Conservation (phyloP, 1,140 invertebrate genomes). For the Cyphomyrmex costatus region DNA sequence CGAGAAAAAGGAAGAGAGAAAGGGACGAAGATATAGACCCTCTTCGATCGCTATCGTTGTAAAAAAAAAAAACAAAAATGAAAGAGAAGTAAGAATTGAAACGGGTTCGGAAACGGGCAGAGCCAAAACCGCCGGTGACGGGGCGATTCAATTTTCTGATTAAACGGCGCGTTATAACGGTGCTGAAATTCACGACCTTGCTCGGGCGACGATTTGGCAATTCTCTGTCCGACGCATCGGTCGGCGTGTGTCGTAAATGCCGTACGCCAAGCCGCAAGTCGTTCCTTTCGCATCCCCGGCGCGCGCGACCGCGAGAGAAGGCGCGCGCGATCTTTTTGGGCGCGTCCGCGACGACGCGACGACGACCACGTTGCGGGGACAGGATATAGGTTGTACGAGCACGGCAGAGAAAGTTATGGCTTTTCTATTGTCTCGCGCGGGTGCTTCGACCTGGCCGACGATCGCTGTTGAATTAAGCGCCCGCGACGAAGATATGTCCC, state of each 20-base stretch:
- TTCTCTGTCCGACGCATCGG: neutral
- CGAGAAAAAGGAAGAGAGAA: neutral
- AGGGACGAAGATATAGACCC: neutral
- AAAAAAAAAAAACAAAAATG: constrained; percentile 36
- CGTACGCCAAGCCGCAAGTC: neutral
- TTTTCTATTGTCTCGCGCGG: constrained; percentile 85
- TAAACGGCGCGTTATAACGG: constrained; percentile 62
- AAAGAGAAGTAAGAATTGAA: constrained; percentile 36
- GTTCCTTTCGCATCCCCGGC: constrained; percentile 1
- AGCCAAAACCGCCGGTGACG: constrained; percentile 18
- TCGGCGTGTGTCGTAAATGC: neutral
- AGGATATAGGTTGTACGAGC: constrained; percentile 69
- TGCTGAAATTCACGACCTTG: constrained; percentile 60
- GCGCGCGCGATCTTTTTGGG: constrained; percentile 61
- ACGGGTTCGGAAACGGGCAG: constrained; percentile 30
- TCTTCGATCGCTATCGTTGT: neutral
- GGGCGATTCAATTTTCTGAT: constrained; percentile 85
- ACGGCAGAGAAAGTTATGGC: constrained; percentile 84
- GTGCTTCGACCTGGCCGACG: constrained; percentile 67
- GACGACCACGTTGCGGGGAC: constrained; percentile 59
- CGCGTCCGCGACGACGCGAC: constrained; percentile 62
- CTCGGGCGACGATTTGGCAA: constrained; percentile 23
- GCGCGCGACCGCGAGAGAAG: constrained; percentile 30
- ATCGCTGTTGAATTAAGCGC: constrained; percentile 65
- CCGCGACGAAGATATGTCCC: constrained; percentile 20